Evolutionary conservation across 2,888 invertebrate genomes (phyloP).

Genomic region (Dinocampus coccinellae): DNA sequence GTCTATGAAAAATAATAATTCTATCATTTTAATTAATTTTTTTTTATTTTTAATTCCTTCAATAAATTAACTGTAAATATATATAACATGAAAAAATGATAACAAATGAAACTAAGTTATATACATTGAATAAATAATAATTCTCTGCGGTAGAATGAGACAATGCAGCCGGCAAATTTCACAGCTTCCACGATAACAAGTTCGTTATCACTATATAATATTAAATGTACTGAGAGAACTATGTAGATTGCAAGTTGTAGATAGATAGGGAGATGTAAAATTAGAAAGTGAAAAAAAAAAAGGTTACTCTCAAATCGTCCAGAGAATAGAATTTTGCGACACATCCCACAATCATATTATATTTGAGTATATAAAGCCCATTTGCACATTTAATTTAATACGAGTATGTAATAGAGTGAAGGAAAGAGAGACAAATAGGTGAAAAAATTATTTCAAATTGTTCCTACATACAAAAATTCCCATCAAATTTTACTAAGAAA

Average conservation of each 20-base stretch:
- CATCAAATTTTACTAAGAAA: too few species aligned
- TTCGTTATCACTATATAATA: constrained; percentile 44
- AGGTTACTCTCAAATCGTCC: constrained; percentile 16
- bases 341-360: not conserved
- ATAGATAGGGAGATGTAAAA: not conserved
- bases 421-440: not conserved
- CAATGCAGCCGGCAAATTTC: constrained; percentile 42
- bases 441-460: not conserved
- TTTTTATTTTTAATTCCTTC: not conserved
- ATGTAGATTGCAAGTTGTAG: constrained; percentile 17
- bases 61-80: constrained; percentile 26
- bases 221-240: constrained; percentile 26
- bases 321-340: not conserved
- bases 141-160: constrained; percentile 36
- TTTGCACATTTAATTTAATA: constrained; percentile 15
- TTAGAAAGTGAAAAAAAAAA: too few species aligned
- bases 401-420: not conserved
- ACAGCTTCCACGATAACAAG: constrained; percentile 42
- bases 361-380: constrained; percentile 17
- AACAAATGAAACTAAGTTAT: constrained; percentile 36
- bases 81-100: constrained; percentile 19
- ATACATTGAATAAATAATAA: constrained; percentile 38
- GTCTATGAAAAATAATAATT: too few species aligned
- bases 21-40: too few species aligned
- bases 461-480: not conserved